Percentiles rank a stretch among this genome's conserved stretches.
Conservation (phyloP, 2,113 vertebrate species). For the Otis tarda region DNA sequence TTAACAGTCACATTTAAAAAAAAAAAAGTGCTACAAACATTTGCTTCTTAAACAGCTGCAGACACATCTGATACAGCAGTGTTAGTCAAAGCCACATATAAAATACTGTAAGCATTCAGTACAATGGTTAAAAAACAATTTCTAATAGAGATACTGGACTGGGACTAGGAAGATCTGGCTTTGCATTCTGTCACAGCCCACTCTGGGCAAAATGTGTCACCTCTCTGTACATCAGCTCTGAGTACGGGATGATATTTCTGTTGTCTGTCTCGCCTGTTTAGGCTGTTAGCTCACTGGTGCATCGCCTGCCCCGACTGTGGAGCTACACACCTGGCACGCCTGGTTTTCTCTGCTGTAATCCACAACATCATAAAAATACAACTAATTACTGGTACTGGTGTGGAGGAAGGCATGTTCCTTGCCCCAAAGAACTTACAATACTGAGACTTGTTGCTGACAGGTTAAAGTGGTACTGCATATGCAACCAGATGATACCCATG, state of each 20-base stretch:
- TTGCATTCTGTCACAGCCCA: conserved; percentile 20
- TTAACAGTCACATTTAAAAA: neutral
- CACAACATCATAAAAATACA: neutral
- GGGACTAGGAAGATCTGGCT: neutral
- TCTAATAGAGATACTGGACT: neutral
- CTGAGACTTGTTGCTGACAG: neutral
- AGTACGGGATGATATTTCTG: conserved; percentile 19
- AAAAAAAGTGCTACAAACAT: neutral
- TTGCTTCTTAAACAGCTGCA: conserved; percentile 5
- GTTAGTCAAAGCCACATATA: neutral
- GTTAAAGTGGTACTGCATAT: neutral
- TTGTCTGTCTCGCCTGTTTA: conserved; percentile 31
- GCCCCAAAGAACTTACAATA: neutral
- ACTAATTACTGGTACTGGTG: neutral
- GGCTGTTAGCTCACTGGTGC: conserved; percentile 7
- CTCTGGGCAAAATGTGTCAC: conserved; percentile 18
- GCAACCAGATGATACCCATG: neutral
- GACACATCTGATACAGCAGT: neutral
- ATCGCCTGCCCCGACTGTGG: neutral
- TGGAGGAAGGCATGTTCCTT: neutral
- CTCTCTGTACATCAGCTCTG: neutral
- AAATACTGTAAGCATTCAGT: neutral
- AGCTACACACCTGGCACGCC: conserved; percentile 9
- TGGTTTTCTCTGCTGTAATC: neutral
- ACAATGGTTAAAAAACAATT: neutral